phyloP scores from a whole-genome alignment of 2,113 vertebrate genomes.

The Pollimyrus isidori region DNA sequence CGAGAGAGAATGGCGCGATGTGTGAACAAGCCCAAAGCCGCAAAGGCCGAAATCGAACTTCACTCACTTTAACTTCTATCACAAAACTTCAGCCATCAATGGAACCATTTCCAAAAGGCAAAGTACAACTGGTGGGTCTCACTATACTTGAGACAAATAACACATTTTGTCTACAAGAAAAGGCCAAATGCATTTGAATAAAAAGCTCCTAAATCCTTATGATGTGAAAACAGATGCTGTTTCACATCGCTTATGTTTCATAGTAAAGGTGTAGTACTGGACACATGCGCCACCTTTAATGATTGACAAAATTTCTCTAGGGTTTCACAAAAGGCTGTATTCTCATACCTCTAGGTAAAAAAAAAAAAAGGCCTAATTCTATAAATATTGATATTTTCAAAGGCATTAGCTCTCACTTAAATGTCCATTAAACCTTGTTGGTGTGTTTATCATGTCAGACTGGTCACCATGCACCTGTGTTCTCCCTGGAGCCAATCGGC shows the following conservation, averaged over 20 bases:
- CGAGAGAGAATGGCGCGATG: not conserved
- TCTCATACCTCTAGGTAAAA: not conserved
- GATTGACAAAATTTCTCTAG: not conserved
- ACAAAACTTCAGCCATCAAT: not conserved
- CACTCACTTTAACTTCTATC: not conserved
- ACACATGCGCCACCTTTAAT: not conserved
- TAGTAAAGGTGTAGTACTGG: not conserved
- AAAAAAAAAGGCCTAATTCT: not conserved
- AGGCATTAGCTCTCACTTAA: not conserved
- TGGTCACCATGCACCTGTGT: constrained; percentile 22
- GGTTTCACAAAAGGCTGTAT: not conserved
- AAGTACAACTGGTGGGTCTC: not conserved
- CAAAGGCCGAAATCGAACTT: not conserved
- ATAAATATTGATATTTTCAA: not conserved
- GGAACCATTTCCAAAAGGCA: not conserved
- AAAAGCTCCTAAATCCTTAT: constrained; percentile 37
- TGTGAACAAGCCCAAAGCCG: not conserved
- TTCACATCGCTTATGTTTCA: not conserved
- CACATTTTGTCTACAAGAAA: constrained; percentile 21
- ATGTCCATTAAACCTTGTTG: not conserved
- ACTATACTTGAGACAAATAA: not conserved
- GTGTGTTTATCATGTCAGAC: not conserved
- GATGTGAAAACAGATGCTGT: not conserved
- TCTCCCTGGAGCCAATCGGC: constrained; percentile 28
- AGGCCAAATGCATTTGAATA: constrained; percentile 19